Evolutionary conservation across 1,140 invertebrate species (phyloP).

Genomic region (Magallana ariakensis): DNA sequence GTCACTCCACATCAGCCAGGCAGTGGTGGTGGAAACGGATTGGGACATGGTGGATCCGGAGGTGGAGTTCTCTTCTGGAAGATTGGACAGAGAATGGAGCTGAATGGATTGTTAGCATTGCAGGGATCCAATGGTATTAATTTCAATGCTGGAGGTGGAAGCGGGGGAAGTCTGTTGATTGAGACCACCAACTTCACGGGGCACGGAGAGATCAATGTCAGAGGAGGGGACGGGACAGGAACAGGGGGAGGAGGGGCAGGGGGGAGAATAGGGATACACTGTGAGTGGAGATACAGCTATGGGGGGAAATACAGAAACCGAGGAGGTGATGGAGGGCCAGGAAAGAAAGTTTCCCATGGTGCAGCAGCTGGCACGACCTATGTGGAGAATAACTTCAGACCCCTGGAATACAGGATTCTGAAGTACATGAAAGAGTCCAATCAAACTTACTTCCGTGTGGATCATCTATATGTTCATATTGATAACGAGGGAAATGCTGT

Average conservation of each 20-base stretch:
- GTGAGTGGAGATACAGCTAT: conserved; percentile 67
- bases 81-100: conserved; percentile 66
- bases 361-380: conserved; percentile 71
- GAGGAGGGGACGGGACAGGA: conserved; percentile 59
- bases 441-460: conserved; percentile 70
- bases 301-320: conserved; percentile 68
- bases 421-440: conserved; percentile 68
- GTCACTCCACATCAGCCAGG: conserved; percentile 62
- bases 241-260: conserved; percentile 69
- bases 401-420: conserved; percentile 70
- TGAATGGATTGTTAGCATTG: conserved; percentile 68
- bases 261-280: conserved; percentile 70
- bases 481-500: conserved; percentile 67
- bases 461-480: conserved; percentile 70
- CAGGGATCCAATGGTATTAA: conserved; percentile 64
- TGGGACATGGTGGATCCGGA: conserved; percentile 66
- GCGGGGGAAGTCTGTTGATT: conserved; percentile 69
- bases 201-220: conserved; percentile 70
- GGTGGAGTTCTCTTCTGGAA: conserved; percentile 70
- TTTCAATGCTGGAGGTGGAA: conserved; percentile 67
- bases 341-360: conserved; percentile 55
- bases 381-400: conserved; percentile 71
- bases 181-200: conserved; percentile 72
- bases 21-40: conserved; percentile 71
- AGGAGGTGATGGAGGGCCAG: conserved; percentile 64